Conservation (phyloP, 2,797 vertebrate species). For the Esox masquinongy region DNA sequence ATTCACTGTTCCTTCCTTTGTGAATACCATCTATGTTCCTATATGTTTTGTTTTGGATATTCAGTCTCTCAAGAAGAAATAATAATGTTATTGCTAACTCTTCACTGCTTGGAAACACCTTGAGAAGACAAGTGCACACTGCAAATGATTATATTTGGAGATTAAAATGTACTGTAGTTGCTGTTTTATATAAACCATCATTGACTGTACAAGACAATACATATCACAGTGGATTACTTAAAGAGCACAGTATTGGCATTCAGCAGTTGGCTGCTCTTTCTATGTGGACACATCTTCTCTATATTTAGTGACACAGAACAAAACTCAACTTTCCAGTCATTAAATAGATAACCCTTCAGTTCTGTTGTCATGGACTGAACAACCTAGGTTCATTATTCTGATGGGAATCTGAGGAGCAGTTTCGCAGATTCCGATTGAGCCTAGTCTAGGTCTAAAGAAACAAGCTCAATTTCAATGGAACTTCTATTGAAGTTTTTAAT, state of each 20-base stretch:
- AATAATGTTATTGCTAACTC: not conserved
- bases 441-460: too few relatives aligned
- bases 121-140: not conserved
- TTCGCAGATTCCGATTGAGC: not conserved
- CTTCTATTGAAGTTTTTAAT: too few relatives aligned
- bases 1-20: not conserved
- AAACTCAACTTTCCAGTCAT: conserved; percentile 65
- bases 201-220: not conserved
- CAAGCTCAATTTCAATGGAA: too few relatives aligned
- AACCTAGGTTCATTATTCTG: conserved; percentile 57
- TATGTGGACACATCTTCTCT: not conserved
- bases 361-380: conserved; percentile 55
- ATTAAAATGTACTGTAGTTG: not conserved
- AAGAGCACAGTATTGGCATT: not conserved
- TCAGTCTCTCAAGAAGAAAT: not conserved
- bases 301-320: conserved; percentile 35
- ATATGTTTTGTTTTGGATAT: not conserved
- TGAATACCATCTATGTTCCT: not conserved
- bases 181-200: not conserved
- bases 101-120: not conserved
- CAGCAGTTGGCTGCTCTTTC: not conserved
- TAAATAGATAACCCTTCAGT: conserved; percentile 50
- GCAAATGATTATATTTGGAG: not conserved
- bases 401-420: conserved; percentile 32
- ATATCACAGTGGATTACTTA: not conserved